These are phyloP conservation scores for Podarcis raffonei DNA, from an alignment of 2,113 vertebrate species.

Conservation along the genomic window DNA sequence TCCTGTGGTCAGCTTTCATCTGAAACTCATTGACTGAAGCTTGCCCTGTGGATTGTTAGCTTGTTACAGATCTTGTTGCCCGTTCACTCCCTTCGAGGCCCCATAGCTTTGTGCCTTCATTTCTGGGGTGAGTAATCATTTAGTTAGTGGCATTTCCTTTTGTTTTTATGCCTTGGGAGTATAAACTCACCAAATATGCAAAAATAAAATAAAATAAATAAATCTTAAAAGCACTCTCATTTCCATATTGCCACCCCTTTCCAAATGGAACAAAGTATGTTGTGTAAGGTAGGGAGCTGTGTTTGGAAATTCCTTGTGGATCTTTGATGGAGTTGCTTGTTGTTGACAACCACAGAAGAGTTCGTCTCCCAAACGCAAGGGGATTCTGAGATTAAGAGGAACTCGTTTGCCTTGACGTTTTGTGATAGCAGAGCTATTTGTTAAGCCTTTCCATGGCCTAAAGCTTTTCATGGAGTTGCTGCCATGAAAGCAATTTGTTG, in stretches of 20 bases:
- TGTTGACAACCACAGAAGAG: slow-evolving; percentile 15
- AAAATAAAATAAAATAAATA: background rate
- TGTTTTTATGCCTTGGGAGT: background rate
- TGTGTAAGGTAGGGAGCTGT: background rate
- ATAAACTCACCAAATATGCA: background rate
- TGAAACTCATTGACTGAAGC: too few species aligned
- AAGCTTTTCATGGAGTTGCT: slow-evolving; percentile 27
- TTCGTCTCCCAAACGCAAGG: background rate
- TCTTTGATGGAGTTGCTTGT: background rate
- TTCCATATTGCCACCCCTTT: background rate
- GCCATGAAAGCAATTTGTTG: slow-evolving; percentile 44
- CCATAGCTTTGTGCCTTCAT: background rate
- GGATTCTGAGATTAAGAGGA: background rate
- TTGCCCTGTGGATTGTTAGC: too few species aligned
- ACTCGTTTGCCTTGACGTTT: background rate
- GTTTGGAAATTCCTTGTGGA: background rate
- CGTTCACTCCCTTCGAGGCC: background rate
- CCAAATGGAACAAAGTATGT: background rate
- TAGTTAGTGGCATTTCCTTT: background rate
- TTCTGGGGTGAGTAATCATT: too few species aligned
- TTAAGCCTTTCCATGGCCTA: slow-evolving; percentile 8
- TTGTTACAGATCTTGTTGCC: background rate
- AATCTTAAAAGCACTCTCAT: background rate
- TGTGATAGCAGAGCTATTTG: slow-evolving; percentile 10
- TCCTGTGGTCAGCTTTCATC: too few species aligned